Percentiles rank a stretch among this genome's conserved stretches.
These are phyloP conservation scores for Bombus balteatus DNA, from an alignment of 1,140 invertebrate genomes.

Conservation along the genomic window DNA sequence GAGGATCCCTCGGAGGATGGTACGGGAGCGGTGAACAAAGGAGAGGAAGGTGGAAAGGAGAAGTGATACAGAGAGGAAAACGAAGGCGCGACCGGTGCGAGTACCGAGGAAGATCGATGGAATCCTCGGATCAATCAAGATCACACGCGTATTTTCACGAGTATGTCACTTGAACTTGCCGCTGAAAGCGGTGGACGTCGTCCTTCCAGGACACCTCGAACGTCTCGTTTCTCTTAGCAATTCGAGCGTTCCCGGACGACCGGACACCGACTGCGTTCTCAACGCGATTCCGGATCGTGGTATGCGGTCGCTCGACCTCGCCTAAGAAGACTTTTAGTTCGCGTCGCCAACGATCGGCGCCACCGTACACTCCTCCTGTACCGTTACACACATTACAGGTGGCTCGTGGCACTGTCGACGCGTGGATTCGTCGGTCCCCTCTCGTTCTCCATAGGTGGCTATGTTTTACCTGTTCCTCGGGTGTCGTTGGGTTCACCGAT, in stretches of 20 bases:
- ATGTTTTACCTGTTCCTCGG: not conserved
- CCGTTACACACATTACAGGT: slow-evolving; percentile 79
- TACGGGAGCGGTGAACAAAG: slow-evolving; percentile 19
- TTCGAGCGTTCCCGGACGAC: slow-evolving; percentile 62
- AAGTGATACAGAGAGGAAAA: slow-evolving; percentile 51
- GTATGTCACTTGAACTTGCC: slow-evolving; percentile 19
- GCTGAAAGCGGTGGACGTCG: no score
- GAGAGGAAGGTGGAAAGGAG: slow-evolving; percentile 38
- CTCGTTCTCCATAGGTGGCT: not conserved
- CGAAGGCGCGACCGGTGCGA: not conserved
- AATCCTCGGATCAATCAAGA: not conserved
- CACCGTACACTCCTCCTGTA: slow-evolving; percentile 75
- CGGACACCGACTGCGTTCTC: slow-evolving; percentile 64
- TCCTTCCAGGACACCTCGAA: not conserved
- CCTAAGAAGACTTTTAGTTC: slow-evolving; percentile 76
- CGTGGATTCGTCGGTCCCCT: slow-evolving; percentile 37
- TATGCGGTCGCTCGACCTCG: slow-evolving; percentile 81
- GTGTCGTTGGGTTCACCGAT: slow-evolving; percentile 8
- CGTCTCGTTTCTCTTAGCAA: slow-evolving; percentile 29
- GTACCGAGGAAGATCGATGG: not conserved
- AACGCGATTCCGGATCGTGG: slow-evolving; percentile 72
- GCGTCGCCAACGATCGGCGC: slow-evolving; percentile 71
- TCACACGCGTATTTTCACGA: slow-evolving; percentile 8
- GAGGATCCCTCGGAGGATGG: slow-evolving; percentile 4
- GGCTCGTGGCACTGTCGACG: slow-evolving; percentile 54